Evolutionary conservation across 2,113 vertebrate species (phyloP), one percentile per base, ranked within the genome.

Genomic region (Leucopsar rothschildi): DNA sequence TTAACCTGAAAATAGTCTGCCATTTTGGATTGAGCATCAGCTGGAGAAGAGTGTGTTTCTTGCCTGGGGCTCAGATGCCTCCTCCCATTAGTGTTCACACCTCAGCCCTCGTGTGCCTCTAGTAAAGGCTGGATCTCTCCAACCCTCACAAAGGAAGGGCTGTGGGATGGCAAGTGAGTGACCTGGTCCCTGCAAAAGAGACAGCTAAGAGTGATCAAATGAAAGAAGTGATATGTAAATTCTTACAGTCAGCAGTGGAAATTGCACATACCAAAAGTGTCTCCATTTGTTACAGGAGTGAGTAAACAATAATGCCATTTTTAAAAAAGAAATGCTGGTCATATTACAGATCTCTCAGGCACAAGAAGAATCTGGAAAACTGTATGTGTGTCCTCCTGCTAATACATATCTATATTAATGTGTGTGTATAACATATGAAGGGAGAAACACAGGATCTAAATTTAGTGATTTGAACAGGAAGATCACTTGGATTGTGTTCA

Each of bases 1-100:
- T 87, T 95, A 95, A 85, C 75, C 42, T 92, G 95, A 91, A 95
- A 95, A 87, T 65, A n/a, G 19, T 89, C 69, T 95, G 94, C 86
- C 83, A 45, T 87, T 92, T 76, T 87, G 83, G 90, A 87, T 82
- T 1, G 9, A 86, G 53, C 65, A 80, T 69, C 86, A 94, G 53
- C 86, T 90, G 78, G 53, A 91, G 77, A 76, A 68, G 35, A 94
- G 37, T 42, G 59, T 75, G 40, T 68, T 70, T 90, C 69, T 86
- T 78, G 80, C 92, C 86, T 60, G 80, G 50, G 95, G 94, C 84
- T 85, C 39, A 73, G 70, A 61, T 90, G 89, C 65, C 93, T 92
- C 42, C 78, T 96, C 29, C 76, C 69, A 24, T 95, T 90, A 86
- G 20, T 27, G 66, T 85, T 94, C 59, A 81, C 90, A 95, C 94